These are phyloP conservation scores for Typhlichthys eigenmanni DNA, from an alignment of 2,797 vertebrate species.

Conservation along the genomic window DNA sequence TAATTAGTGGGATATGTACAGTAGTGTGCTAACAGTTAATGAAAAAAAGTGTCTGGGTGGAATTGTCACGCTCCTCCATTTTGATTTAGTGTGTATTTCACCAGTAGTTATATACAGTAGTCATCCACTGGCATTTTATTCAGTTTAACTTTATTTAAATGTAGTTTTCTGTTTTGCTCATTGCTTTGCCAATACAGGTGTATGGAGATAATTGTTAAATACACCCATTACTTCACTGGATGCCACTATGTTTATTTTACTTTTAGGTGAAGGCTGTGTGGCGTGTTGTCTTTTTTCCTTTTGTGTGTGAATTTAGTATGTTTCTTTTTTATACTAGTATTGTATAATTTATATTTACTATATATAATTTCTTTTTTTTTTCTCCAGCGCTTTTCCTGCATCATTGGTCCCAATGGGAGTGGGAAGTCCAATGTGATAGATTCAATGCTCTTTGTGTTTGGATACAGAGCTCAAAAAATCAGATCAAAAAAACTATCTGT, in stretches of 20 bases:
- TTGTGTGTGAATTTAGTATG: constrained; percentile 15
- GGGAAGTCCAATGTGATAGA: constrained; percentile 99
- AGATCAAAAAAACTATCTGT: constrained; percentile 97
- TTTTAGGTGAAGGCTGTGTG: not conserved
- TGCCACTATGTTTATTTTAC: constrained; percentile 16
- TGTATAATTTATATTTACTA: constrained; percentile 17
- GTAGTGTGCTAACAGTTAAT: constrained; percentile 8
- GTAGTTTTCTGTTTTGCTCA: constrained; percentile 14
- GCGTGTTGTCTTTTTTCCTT: constrained; percentile 14
- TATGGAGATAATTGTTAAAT: constrained; percentile 48
- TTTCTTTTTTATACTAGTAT: constrained; percentile 39
- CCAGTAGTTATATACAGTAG: constrained; percentile 22
- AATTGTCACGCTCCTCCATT: constrained; percentile 62
- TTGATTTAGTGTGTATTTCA: constrained; percentile 58
- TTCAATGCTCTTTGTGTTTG: constrained; percentile 99
- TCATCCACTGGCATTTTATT: constrained; percentile 35
- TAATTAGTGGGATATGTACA: constrained; percentile 1
- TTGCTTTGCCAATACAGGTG: constrained; percentile 28
- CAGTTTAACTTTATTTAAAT: constrained; percentile 32
- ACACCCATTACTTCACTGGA: constrained; percentile 38
- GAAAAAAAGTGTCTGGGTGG: constrained; percentile 6
- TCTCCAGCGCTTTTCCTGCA: constrained; percentile 94
- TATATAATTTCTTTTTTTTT: constrained; percentile 26
- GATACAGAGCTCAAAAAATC: constrained; percentile 98
- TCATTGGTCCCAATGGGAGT: constrained; percentile 98